Conservation (phyloP, 2,113 vertebrate species). For the Ceuthmochares aereus region DNA sequence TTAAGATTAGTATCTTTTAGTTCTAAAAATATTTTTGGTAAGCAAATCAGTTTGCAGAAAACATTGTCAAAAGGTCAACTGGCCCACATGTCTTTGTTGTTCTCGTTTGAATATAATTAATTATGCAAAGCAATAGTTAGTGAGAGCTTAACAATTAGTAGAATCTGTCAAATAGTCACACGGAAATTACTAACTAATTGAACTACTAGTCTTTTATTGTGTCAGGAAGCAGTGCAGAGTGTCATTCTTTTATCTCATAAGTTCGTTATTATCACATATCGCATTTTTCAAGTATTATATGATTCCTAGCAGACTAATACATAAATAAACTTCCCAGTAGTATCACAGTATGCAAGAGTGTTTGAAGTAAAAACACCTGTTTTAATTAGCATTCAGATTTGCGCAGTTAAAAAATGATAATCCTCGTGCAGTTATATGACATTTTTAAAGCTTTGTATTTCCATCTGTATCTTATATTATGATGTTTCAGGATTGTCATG, state of each 20-base stretch:
- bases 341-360: constrained; percentile 66
- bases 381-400: constrained; percentile 81
- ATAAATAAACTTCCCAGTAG: constrained; percentile 73
- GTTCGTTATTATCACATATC: constrained; percentile 62
- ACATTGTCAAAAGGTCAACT: constrained; percentile 83
- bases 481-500: constrained; percentile 79
- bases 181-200: constrained; percentile 93
- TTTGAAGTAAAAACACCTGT: constrained; percentile 83
- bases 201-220: constrained; percentile 91
- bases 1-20: constrained; percentile 75
- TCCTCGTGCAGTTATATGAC: constrained; percentile 75
- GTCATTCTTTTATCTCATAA: constrained; percentile 74
- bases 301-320: constrained; percentile 72
- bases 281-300: constrained; percentile 47
- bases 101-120: constrained; percentile 90
- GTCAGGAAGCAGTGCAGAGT: constrained; percentile 78
- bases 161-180: constrained; percentile 92
- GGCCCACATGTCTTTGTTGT: constrained; percentile 86
- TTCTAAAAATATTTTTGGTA: constrained; percentile 81
- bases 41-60: constrained; percentile 74
- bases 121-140: constrained; percentile 93
- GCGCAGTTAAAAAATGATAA: constrained; percentile 76
- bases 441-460: constrained; percentile 84
- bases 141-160: constrained; percentile 93
- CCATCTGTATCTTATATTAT: constrained; percentile 82